phyloP scores from a whole-genome alignment of 2,797 vertebrate genomes.

The Anomalospiza imberbis region DNA sequence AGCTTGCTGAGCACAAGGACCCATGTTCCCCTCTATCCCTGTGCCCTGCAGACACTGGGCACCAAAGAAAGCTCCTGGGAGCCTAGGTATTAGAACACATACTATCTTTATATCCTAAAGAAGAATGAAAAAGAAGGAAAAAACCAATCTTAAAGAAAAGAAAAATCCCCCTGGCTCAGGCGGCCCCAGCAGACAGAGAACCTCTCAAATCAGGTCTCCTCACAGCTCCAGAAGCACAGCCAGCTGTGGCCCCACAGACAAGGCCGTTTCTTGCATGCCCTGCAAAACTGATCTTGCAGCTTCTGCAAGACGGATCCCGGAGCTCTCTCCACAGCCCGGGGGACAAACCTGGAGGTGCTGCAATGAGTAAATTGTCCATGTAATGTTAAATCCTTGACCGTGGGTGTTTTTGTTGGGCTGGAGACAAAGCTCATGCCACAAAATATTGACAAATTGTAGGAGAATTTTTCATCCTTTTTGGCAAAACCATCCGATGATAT shows the following conservation, averaged over 20 bases:
- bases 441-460: too few species aligned
- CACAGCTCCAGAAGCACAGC: not conserved
- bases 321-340: not conserved
- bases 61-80: not conserved
- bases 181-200: not conserved
- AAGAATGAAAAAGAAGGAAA: fast-evolving
- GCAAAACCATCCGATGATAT: too few species aligned
- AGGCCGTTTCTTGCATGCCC: fast-evolving
- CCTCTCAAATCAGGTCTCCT: not conserved
- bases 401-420: too few species aligned
- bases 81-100: too few species aligned
- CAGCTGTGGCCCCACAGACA: too few species aligned
- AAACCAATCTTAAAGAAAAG: not conserved
- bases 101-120: not conserved
- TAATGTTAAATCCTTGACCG: too few species aligned
- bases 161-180: too few species aligned
- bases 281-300: fast-evolving
- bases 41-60: fast-evolving
- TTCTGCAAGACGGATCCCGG: not conserved
- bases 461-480: too few species aligned
- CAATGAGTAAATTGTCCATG: too few species aligned
- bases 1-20: not conserved
- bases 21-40: not conserved
- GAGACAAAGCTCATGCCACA: too few species aligned
- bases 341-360: not conserved